phyloP scores from a whole-genome alignment of 2,113 vertebrate genomes.

The Scalopus aquaticus region DNA sequence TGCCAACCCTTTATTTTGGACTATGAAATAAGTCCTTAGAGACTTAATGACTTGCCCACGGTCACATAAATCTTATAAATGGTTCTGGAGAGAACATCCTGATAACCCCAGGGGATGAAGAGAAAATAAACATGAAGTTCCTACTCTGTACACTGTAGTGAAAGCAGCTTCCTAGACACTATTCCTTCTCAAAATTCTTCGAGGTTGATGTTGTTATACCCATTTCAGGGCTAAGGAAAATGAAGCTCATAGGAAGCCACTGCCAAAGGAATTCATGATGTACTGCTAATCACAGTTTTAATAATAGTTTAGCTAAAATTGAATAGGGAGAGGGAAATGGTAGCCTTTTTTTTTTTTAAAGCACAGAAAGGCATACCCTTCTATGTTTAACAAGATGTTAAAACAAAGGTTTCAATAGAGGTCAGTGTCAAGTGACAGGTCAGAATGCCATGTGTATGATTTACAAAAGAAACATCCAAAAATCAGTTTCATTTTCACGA shows the following conservation, averaged over 20 bases:
- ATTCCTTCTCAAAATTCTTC: neutral
- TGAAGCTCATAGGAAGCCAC: neutral
- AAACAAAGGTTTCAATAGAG: constrained; percentile 31
- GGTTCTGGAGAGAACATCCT: neutral
- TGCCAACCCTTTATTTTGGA: neutral
- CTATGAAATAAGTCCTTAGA: neutral
- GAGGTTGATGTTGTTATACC: neutral
- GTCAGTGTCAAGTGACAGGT: neutral
- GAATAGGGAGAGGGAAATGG: too few species aligned
- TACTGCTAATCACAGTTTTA: neutral
- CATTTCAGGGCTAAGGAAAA: constrained; percentile 1
- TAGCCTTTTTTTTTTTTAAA: neutral
- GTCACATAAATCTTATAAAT: neutral
- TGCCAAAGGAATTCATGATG: neutral
- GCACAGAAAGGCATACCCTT: neutral
- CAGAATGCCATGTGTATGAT: neutral
- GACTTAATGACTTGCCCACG: neutral
- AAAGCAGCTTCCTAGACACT: neutral
- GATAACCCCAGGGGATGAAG: neutral
- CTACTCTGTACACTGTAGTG: neutral
- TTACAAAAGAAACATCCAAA: neutral
- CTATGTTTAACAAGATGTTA: neutral
- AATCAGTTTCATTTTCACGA: neutral
- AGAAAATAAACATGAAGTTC: neutral
- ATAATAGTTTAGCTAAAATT: neutral